A percentile compares a stretch with the other conserved stretches of the same genome.
These are phyloP conservation scores for Tympanoctomys barrerae DNA, from an alignment of 2,797 vertebrate genomes.

Conservation along the genomic window DNA sequence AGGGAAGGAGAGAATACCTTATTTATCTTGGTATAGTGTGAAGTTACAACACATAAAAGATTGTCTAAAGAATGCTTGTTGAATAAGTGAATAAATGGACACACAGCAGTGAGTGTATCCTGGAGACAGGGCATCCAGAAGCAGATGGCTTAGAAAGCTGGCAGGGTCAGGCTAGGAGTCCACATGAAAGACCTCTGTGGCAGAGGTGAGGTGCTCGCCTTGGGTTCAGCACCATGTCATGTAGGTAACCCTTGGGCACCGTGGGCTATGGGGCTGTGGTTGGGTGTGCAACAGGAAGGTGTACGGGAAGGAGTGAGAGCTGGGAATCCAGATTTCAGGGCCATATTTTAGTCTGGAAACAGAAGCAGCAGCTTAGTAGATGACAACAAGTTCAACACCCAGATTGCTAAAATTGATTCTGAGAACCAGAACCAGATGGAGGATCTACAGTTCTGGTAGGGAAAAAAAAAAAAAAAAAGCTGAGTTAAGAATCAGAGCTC, in stretches of 20 bases:
- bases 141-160: neutral
- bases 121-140: neutral
- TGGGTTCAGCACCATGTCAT: neutral
- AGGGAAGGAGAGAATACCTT: neutral
- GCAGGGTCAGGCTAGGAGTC: neutral
- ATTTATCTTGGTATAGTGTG: neutral
- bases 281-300: neutral
- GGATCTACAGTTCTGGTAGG: neutral
- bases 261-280: no score
- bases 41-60: neutral
- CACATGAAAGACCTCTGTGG: neutral
- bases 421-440: conserved; percentile 9
- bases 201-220: neutral
- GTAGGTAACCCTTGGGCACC: neutral
- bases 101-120: neutral
- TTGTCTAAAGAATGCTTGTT: neutral
- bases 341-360: conserved; percentile 18
- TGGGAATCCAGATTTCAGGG: neutral
- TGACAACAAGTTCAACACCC: neutral
- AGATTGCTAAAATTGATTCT: conserved; percentile 33
- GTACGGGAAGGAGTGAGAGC: neutral
- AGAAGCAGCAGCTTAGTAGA: conserved; percentile 18
- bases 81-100: neutral
- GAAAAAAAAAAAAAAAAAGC: neutral
- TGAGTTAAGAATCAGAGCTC: conserved; percentile 48